These are phyloP conservation scores for Eucera pruinosa DNA, from an alignment of 2,888 invertebrate genomes.

Conservation along the genomic window DNA sequence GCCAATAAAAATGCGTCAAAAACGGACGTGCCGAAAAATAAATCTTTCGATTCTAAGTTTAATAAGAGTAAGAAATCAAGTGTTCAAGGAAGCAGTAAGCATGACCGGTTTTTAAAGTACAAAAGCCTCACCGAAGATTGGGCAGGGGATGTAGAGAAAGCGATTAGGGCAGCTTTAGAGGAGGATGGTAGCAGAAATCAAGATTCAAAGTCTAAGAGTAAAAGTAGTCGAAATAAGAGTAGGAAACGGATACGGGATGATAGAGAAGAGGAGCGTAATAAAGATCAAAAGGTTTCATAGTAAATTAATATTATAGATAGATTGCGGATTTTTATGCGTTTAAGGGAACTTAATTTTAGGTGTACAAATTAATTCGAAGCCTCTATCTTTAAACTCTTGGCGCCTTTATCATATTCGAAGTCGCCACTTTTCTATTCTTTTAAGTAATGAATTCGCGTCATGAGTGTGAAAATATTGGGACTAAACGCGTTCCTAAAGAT, in stretches of 20 bases:
- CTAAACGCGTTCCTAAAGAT: no score
- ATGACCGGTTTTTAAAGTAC: constrained; percentile 85
- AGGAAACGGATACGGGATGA: constrained; percentile 80
- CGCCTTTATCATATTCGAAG: no score
- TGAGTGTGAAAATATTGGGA: no score
- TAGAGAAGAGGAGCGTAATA: constrained; percentile 86
- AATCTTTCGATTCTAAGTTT: constrained; percentile 78
- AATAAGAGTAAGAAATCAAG: constrained; percentile 76
- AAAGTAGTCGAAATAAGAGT: constrained; percentile 77
- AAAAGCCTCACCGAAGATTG: constrained; percentile 88
- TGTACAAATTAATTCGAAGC: no score
- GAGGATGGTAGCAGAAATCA: constrained; percentile 85
- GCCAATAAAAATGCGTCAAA: constrained; percentile 83
- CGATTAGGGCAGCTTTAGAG: constrained; percentile 90
- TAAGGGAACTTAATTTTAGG: no score
- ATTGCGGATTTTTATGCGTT: no score
- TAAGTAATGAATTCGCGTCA: no score
- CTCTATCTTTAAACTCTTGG: no score
- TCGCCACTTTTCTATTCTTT: no score
- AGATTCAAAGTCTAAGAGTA: constrained; percentile 76
- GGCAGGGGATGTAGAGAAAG: constrained; percentile 92
- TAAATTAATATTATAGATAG: constrained; percentile 10
- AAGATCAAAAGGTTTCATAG: constrained; percentile 79
- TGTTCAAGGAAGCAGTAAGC: constrained; percentile 70
- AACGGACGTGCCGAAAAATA: constrained; percentile 81